Evolutionary conservation across 2,113 vertebrate genomes (phyloP).

Genomic region (Calyptommatus sinebrachiatus): DNA sequence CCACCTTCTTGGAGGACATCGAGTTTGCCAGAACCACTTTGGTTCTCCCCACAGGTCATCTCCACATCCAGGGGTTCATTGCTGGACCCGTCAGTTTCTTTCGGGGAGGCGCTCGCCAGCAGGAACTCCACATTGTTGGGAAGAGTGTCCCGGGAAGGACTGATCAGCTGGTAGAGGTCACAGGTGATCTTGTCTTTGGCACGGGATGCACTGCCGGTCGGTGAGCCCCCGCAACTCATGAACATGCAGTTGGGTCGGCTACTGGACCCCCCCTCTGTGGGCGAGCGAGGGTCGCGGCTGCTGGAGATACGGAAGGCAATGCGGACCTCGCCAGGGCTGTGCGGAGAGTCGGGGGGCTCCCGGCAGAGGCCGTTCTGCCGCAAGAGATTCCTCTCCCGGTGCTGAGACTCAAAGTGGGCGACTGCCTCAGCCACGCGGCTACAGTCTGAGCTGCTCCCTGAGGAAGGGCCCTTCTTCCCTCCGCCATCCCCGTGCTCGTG

Average conservation of each 20-base stretch:
- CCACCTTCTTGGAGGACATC: background rate
- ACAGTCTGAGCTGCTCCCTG: conserved; percentile 63
- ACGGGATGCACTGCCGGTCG: conserved; percentile 56
- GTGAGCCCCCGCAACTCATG: conserved; percentile 76
- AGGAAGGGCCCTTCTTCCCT: background rate
- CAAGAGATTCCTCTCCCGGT: conserved; percentile 58
- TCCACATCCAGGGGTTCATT: background rate
- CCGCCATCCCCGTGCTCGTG: background rate
- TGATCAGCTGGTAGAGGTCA: conserved; percentile 92
- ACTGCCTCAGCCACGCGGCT: conserved; percentile 87
- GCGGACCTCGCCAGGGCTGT: conserved; percentile 76
- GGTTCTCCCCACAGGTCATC: background rate
- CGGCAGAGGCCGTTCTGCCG: conserved; percentile 61
- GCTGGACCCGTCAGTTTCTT: background rate
- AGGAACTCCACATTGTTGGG: conserved; percentile 72
- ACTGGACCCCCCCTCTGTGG: conserved; percentile 64
- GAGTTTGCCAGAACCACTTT: rapidly evolving
- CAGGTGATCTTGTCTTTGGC: conserved; percentile 95
- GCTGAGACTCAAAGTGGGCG: conserved; percentile 86
- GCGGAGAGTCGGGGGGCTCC: conserved; percentile 31
- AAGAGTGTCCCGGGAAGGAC: conserved; percentile 79
- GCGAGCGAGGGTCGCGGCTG: conserved; percentile 70
- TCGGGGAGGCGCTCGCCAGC: conserved; percentile 68
- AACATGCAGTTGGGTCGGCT: conserved; percentile 78
- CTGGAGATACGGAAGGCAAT: conserved; percentile 93